Percentiles rank a stretch among this genome's conserved stretches.
These are phyloP conservation scores for Zygogramma bicolorata DNA, from an alignment of 2,888 invertebrate genomes.

Conservation along the genomic window DNA sequence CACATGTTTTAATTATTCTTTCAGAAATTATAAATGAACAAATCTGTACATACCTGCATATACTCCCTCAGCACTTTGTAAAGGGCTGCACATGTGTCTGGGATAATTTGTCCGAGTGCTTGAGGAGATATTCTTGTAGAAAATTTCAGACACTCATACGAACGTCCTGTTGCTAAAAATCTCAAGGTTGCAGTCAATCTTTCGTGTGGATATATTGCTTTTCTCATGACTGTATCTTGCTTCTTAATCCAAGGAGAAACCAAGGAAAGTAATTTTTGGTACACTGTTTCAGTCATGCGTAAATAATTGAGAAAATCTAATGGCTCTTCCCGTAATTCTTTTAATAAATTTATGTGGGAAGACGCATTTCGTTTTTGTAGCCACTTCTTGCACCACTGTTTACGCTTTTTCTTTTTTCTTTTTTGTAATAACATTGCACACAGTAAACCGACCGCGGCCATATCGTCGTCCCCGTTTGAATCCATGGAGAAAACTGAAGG, in stretches of 20 bases:
- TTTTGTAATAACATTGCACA: neutral
- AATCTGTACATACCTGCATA: constrained; percentile 16
- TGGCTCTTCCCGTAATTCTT: constrained; percentile 19
- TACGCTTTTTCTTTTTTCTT: constrained; percentile 1
- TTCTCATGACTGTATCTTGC: constrained; percentile 43
- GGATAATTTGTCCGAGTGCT: constrained; percentile 50
- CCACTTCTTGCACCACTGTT: constrained; percentile 28
- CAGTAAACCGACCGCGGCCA: constrained; percentile 1
- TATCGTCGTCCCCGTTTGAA: too few species aligned
- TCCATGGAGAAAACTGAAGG: too few species aligned
- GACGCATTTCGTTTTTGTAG: constrained; percentile 11
- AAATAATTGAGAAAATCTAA: constrained; percentile 46
- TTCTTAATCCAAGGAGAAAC: constrained; percentile 34
- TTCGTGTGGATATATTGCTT: constrained; percentile 44
- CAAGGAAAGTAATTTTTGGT: constrained; percentile 38
- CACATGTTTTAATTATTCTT: neutral
- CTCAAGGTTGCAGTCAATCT: constrained; percentile 47
- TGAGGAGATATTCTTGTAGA: constrained; percentile 52
- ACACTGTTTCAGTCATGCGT: constrained; percentile 45
- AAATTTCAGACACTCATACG: constrained; percentile 51
- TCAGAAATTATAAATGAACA: neutral
- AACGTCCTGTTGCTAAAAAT: constrained; percentile 49
- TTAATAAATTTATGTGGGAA: constrained; percentile 19
- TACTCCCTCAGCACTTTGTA: constrained; percentile 25
- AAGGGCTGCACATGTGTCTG: constrained; percentile 45